Conservation (phyloP, 2,113 vertebrate genomes). For the Tetraodon nigroviridis region DNA sequence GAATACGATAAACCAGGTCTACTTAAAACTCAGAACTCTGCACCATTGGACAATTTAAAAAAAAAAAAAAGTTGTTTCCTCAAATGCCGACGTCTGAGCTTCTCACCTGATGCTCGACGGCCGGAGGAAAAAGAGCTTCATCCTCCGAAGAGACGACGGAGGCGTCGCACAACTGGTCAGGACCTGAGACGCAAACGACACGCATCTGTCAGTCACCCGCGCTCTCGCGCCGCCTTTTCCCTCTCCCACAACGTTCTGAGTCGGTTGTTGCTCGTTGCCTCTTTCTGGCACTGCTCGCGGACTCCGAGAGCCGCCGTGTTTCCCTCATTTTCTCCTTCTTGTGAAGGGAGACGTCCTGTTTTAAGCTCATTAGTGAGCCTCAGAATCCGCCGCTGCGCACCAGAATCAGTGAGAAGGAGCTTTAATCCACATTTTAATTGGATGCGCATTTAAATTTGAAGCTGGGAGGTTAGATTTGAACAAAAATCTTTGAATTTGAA, state of each 20-base stretch:
- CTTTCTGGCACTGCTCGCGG: too few species aligned
- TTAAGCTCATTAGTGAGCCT: neutral
- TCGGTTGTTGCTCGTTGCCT: neutral
- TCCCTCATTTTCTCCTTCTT: neutral
- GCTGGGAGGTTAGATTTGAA: too few species aligned
- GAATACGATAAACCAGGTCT: too few species aligned
- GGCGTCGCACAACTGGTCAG: neutral
- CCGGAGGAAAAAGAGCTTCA: conserved; percentile 14
- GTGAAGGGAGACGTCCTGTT: neutral
- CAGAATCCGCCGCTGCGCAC: neutral
- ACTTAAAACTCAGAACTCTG: too few species aligned
- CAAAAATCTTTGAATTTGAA: conserved; percentile 4
- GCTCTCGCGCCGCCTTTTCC: neutral
- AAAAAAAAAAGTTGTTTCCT: too few species aligned
- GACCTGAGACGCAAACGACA: neutral
- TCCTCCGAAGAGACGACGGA: conserved; percentile 42
- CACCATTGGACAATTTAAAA: too few species aligned
- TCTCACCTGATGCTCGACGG: conserved; percentile 64
- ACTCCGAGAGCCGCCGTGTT: too few species aligned
- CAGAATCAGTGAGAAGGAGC: neutral
- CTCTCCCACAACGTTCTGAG: neutral
- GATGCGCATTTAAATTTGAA: too few species aligned
- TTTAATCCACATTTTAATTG: neutral
- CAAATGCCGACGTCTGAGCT: neutral
- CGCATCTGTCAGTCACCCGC: too few species aligned